phyloP scores from a whole-genome alignment of 2,797 vertebrate species.

The Balearica regulorum region DNA sequence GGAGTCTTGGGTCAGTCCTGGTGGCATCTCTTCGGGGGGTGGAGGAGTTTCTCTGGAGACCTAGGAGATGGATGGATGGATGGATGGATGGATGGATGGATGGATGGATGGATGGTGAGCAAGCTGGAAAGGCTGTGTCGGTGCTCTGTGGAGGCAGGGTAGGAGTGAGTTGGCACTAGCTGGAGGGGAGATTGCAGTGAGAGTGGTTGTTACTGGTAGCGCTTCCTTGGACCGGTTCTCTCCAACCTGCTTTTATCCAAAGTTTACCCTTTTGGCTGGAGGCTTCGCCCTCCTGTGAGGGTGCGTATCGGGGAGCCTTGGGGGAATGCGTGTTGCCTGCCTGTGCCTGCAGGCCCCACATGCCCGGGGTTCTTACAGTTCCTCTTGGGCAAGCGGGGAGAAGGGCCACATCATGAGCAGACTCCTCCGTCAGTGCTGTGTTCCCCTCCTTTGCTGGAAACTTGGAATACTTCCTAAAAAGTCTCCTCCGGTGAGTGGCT shows the following conservation, averaged over 20 bases:
- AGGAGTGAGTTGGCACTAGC: neutral
- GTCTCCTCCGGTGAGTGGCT: rapidly evolving
- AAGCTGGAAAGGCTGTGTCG: neutral
- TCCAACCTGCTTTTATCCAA: neutral
- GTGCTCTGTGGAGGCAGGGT: neutral
- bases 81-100: neutral
- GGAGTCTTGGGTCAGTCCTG: neutral
- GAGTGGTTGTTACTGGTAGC: neutral
- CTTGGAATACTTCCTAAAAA: neutral
- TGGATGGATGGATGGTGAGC: neutral
- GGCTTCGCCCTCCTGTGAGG: neutral
- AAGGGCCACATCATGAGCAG: neutral
- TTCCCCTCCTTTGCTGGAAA: neutral
- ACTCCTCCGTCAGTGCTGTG: neutral
- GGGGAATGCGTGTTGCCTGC: neutral
- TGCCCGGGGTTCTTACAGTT: too few species aligned
- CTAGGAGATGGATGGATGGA: neutral
- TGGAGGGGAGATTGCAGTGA: neutral
- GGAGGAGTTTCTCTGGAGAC: neutral
- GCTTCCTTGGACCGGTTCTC: neutral
- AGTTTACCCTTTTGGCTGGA: neutral
- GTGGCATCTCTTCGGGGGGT: neutral
- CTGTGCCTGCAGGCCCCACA: too few species aligned
- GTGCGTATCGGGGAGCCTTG: neutral
- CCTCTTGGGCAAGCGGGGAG: neutral